phyloP scores from a whole-genome alignment of 2,888 invertebrate genomes.

The Nephrotoma flavescens region DNA sequence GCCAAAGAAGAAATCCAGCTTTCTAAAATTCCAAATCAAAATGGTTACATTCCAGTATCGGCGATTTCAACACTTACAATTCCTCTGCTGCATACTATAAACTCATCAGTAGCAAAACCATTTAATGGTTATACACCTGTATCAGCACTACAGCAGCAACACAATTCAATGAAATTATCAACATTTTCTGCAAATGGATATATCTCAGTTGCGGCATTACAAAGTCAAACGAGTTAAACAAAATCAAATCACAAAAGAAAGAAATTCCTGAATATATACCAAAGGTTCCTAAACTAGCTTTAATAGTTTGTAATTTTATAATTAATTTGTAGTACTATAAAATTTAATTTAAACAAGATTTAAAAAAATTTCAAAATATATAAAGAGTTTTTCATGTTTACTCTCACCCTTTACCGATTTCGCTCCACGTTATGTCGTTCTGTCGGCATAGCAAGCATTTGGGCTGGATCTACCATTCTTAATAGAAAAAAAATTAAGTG shows the following conservation, averaged over 20 bases:
- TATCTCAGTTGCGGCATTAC: background rate
- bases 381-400: too few relatives aligned
- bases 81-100: background rate
- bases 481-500: too few relatives aligned
- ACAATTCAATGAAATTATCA: background rate
- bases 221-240: background rate
- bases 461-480: too few relatives aligned
- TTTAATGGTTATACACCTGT: background rate
- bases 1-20: background rate
- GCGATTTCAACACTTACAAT: background rate
- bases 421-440: too few relatives aligned
- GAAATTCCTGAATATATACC: background rate
- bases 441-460: too few relatives aligned
- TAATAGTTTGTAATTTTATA: background rate
- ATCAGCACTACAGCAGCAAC: background rate
- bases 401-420: too few relatives aligned
- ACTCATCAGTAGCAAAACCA: background rate
- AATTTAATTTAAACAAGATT: background rate
- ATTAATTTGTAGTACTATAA: background rate
- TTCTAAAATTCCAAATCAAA: background rate
- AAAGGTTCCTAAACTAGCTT: background rate
- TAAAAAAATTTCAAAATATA: too few relatives aligned
- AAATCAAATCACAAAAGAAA: background rate
- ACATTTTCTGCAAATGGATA: background rate
- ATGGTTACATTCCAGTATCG: background rate